phyloP scores from a whole-genome alignment of 2,797 vertebrate genomes.

The Bryconaethiops microstoma region DNA sequence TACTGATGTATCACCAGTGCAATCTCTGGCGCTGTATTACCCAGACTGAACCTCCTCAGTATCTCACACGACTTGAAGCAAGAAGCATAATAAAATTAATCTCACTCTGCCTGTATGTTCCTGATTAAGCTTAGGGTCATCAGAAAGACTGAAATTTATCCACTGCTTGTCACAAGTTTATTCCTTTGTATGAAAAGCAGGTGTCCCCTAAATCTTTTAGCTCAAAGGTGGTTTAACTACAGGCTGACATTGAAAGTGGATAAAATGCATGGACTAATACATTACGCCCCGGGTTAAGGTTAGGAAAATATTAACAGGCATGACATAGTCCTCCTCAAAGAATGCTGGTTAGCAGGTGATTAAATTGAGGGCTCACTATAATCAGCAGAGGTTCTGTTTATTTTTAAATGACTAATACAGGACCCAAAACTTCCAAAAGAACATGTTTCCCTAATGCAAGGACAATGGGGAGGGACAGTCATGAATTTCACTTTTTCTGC shows the following conservation, averaged over 20 bases:
- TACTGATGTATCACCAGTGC: slow-evolving; percentile 8
- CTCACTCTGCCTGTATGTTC: neutral
- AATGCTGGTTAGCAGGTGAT: no score
- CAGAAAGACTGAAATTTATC: neutral
- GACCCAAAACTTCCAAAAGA: neutral
- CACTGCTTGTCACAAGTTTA: no score
- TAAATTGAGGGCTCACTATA: no score
- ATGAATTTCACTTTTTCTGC: neutral
- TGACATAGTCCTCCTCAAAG: no score
- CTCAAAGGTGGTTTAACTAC: neutral
- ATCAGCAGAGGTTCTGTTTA: no score
- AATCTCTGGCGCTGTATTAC: neutral
- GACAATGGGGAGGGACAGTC: neutral
- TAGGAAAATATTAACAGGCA: no score
- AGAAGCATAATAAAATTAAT: neutral
- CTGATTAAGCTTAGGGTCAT: neutral
- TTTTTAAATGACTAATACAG: neutral
- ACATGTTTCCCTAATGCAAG: neutral
- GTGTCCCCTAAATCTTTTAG: neutral
- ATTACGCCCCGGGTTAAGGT: no score
- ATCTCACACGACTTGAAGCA: slow-evolving; percentile 3
- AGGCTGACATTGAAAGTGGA: no score
- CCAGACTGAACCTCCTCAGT: neutral
- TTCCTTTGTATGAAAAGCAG: no score
- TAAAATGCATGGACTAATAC: no score